These are phyloP conservation scores for Diorhabda sublineata DNA, from an alignment of 1,140 invertebrate genomes.

Conservation along the genomic window DNA sequence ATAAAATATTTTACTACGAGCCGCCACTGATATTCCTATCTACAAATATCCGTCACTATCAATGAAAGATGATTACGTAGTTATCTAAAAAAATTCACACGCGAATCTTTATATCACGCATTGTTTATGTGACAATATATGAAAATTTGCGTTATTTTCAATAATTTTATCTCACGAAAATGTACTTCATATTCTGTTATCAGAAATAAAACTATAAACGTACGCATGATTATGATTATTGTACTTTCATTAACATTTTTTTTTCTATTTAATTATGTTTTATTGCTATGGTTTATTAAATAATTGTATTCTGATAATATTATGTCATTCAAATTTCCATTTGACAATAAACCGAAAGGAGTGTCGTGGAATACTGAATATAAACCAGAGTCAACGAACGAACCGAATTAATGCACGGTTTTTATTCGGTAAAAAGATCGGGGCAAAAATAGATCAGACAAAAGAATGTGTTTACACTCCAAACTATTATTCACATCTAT, in stretches of 20 bases:
- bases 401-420: background rate
- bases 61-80: too few species aligned
- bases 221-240: background rate
- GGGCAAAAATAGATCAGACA: background rate
- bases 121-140: too few species aligned
- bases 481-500: too few species aligned
- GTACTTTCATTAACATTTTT: background rate
- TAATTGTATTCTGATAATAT: background rate
- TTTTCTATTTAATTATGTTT: background rate
- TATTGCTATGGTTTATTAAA: background rate
- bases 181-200: background rate
- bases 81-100: too few species aligned
- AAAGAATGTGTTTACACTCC: background rate
- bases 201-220: background rate
- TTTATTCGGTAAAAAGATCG: background rate
- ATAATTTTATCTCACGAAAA: background rate
- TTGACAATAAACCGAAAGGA: background rate
- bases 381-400: background rate
- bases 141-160: too few species aligned
- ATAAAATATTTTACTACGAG: too few species aligned
- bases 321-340: background rate
- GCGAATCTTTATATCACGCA: too few species aligned
- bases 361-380: background rate
- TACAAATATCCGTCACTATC: too few species aligned
- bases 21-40: too few species aligned